These are phyloP conservation scores for Eurytoma californica DNA, from an alignment of 2,888 invertebrate genomes.

Conservation along the genomic window DNA sequence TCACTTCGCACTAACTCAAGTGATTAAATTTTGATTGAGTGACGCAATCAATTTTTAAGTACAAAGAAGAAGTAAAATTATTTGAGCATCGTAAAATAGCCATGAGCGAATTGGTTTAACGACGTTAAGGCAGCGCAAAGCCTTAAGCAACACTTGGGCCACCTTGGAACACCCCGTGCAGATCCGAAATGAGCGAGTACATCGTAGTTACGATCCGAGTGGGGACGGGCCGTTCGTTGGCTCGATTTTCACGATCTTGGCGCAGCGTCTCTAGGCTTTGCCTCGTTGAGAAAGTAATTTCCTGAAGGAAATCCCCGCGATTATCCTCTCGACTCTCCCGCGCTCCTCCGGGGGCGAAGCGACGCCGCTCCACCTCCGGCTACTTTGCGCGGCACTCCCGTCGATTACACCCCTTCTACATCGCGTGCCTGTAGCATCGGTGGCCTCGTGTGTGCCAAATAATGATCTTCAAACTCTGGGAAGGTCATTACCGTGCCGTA, in stretches of 20 bases:
- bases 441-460: too few species aligned
- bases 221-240: conserved; percentile 1
- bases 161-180: background rate
- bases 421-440: too few species aligned
- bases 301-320: conserved; percentile 70
- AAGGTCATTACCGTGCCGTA: too few species aligned
- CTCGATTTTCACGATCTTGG: conserved; percentile 22
- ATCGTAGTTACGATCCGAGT: conserved; percentile 8
- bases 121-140: too few species aligned
- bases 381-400: conserved; percentile 27
- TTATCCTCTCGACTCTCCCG: conserved; percentile 61
- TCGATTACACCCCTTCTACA: conserved; percentile 18
- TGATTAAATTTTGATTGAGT: too few species aligned
- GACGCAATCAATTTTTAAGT: too few species aligned
- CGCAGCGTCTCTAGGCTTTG: conserved; percentile 54
- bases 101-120: too few species aligned
- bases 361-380: conserved; percentile 10
- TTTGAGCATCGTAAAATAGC: too few species aligned
- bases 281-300: conserved; percentile 70
- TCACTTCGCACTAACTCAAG: too few species aligned
- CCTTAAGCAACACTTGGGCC: background rate
- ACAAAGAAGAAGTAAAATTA: too few species aligned
- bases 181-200: background rate
- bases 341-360: conserved; percentile 2
- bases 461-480: too few species aligned